Evolutionary conservation across 2,113 vertebrate species (phyloP), one percentile per base, ranked within the genome.

Genomic region (Mesoclemmys tuberculata): DNA sequence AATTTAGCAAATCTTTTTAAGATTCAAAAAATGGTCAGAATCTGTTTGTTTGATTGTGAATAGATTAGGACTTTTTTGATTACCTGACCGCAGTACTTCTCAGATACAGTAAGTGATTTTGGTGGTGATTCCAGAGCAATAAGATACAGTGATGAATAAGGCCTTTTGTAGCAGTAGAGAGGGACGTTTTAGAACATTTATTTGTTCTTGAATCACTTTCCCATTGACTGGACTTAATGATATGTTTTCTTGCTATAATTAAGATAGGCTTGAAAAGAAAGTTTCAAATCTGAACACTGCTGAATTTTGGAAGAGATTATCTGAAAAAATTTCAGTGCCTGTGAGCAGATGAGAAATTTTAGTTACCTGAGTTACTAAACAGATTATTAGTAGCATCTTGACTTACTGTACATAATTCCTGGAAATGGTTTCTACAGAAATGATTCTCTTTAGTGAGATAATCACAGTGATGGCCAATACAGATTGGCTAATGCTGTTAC

Each of bases 1-100:
- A 92, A 96, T 92, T 94, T 94, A 84, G 82, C 79, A 80, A 82
- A 31, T 56, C 56, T 82, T 93, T 89, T 93, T 89, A 91, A 92
- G 78, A 90, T 56, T 92, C 78, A 74, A 81, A 41, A 88, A 74
- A 80, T 82, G 41, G 35, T 89, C 88, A 68, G 27, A 84, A 49
- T 54, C 64, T 92, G 4, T 84, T 90, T 44, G 14, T 56, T 58
- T 88, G 52, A 31, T 93, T 95, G 29, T 19, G 92, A 80, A 12
- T 44, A 38, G 81, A 56, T 74, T 18, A 80, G 31, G n/a, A 82
- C 8, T 90, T 94, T 91, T 88, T 19, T 92, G 52, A 26, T 41
- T 38, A 5, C 64, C 68, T 31, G 1, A 41, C 87, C 82, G 79
- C 38, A n/a, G 16, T 86, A 90, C 41, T 84, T 86, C 86, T 68